These are phyloP conservation scores for Botrylloides violaceus DNA, from an alignment of 23 tunicate species.

Conservation along the genomic window DNA sequence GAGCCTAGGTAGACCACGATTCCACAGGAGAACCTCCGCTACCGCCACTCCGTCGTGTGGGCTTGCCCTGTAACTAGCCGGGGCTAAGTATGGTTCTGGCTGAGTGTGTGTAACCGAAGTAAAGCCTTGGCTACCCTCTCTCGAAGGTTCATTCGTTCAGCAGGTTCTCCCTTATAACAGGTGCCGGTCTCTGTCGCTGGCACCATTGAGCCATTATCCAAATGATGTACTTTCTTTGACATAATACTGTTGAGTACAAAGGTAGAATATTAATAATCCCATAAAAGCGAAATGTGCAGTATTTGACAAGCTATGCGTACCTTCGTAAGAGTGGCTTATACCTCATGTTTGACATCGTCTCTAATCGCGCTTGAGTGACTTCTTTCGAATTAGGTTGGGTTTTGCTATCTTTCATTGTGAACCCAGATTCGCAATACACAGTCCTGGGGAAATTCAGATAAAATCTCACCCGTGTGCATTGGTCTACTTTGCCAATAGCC, in stretches of 20 bases:
- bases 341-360: constrained; percentile 21
- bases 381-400: constrained; percentile 30
- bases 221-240: constrained; percentile 44
- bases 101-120: neutral
- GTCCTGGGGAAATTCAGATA: constrained; percentile 26
- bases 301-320: no score
- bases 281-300: no score
- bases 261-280: no score
- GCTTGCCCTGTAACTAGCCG: no score
- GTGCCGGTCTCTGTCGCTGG: constrained; percentile 33
- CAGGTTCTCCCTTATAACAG: constrained; percentile 46
- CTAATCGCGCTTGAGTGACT: constrained; percentile 27
- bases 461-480: neutral
- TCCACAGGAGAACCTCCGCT: no score
- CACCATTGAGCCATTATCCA: constrained; percentile 52
- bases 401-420: constrained; percentile 34
- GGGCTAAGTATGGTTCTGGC: no score
- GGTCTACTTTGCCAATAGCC: neutral
- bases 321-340: constrained; percentile 50
- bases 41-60: no score
- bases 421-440: constrained; percentile 35
- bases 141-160: constrained; percentile 29
- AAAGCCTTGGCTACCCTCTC: constrained; percentile 28
- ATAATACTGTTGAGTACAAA: neutral
- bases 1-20: no score